Percentiles rank a stretch among this genome's conserved stretches.
phyloP scores from a whole-genome alignment of 2,113 vertebrate genomes.

The Sterrhoptilus dennistouni region DNA sequence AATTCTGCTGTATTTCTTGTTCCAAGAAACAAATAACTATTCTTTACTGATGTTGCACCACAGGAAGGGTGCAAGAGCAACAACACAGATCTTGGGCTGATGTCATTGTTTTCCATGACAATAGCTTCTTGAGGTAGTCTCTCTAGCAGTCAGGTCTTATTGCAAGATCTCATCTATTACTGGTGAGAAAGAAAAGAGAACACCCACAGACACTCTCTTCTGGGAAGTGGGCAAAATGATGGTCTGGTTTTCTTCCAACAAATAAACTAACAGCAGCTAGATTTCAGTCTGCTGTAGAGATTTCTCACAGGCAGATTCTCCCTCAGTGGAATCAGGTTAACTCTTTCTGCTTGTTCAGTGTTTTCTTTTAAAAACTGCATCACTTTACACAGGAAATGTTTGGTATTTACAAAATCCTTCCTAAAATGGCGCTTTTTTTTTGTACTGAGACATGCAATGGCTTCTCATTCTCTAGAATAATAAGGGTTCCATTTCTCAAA shows the following conservation, averaged over 20 bases:
- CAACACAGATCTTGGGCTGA: not conserved
- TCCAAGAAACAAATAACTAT: not conserved
- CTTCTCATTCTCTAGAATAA: not conserved
- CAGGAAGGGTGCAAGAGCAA: constrained; percentile 19
- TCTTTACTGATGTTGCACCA: not conserved
- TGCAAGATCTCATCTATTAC: constrained; percentile 24
- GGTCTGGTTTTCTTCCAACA: constrained; percentile 53
- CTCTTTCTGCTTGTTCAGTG: constrained; percentile 9
- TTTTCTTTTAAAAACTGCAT: constrained; percentile 11
- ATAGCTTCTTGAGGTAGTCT: constrained; percentile 28
- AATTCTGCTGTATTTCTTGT: not conserved
- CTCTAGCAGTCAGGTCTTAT: constrained; percentile 12
- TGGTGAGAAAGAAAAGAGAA: constrained; percentile 47
- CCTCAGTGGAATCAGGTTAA: constrained; percentile 5
- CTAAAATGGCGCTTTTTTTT: not conserved
- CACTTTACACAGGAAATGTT: not conserved
- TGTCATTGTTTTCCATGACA: constrained; percentile 15
- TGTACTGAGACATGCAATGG: not conserved
- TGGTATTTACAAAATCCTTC: not conserved
- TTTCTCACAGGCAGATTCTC: constrained; percentile 41
- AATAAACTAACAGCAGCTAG: constrained; percentile 44
- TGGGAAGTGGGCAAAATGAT: constrained; percentile 42
- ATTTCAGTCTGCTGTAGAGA: constrained; percentile 28
- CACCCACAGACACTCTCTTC: constrained; percentile 34
- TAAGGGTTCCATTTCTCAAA: not conserved